phyloP scores from a whole-genome alignment of 1,140 invertebrate genomes.

The Scylla paramamosain region DNA sequence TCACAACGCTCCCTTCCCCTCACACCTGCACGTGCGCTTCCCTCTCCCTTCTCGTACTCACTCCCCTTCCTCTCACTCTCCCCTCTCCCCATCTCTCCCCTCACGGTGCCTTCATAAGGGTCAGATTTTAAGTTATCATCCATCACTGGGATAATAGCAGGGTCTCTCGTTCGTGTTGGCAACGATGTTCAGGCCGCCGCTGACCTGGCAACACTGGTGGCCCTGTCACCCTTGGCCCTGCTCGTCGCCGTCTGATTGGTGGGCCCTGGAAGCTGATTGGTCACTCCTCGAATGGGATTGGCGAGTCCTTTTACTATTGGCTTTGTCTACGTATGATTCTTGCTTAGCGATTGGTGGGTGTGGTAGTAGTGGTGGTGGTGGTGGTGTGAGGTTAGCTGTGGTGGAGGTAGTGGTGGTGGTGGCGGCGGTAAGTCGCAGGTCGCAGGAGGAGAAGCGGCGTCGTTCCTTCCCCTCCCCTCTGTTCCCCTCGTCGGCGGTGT shows the following conservation, averaged over 20 bases:
- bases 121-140: constrained; percentile 15
- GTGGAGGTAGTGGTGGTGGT: constrained; percentile 4
- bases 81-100: background rate
- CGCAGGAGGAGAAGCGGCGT: background rate
- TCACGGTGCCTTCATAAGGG: background rate
- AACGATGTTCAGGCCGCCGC: background rate
- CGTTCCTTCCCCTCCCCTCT: constrained; percentile 31
- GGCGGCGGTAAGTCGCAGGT: background rate
- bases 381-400: background rate
- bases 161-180: background rate
- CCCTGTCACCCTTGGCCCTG: background rate
- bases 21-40: constrained; percentile 22
- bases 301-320: background rate
- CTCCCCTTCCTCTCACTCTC: background rate
- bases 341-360: background rate
- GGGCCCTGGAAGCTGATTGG: background rate
- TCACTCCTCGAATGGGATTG: background rate
- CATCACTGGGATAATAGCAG: background rate
- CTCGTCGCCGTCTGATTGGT: background rate
- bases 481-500: background rate
- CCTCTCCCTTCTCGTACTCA: background rate
- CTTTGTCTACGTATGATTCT: background rate
- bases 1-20: background rate
- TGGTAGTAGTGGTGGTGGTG: background rate
- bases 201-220: background rate